Percentiles rank a stretch among this genome's conserved stretches.
Conservation (phyloP, 2,797 vertebrate genomes). For the Decapterus maruadsi region DNA sequence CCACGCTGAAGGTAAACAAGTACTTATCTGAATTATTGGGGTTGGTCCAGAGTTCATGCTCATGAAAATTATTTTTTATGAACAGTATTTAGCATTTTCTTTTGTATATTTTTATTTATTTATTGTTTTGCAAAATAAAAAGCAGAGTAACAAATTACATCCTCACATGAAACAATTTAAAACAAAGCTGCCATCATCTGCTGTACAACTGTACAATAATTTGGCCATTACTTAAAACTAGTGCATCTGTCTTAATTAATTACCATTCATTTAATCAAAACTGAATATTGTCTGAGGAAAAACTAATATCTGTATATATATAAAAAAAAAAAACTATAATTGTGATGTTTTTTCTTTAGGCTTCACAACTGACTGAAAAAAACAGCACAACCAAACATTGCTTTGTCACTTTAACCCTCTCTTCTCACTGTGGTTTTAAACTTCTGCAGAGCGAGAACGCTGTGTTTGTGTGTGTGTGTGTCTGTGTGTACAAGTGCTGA, state of each 20-base stretch:
- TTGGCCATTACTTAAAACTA: neutral
- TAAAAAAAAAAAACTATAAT: neutral
- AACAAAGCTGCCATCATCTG: neutral
- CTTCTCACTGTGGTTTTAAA: conserved; percentile 41
- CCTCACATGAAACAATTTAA: neutral
- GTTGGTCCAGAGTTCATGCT: neutral
- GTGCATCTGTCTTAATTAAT: neutral
- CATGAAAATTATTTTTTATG: neutral
- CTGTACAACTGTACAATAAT: neutral
- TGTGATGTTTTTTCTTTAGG: conserved; percentile 14
- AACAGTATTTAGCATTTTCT: neutral
- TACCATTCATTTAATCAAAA: neutral
- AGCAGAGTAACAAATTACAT: neutral
- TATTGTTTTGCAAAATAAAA: neutral
- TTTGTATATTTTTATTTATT: neutral
- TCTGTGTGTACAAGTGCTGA: conserved; percentile 31
- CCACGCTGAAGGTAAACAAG: neutral
- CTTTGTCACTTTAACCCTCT: conserved; percentile 40
- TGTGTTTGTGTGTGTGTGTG: conserved; percentile 26
- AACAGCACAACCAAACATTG: conserved; percentile 7
- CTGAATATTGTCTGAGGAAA: neutral
- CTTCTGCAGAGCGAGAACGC: conserved; percentile 8
- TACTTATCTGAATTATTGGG: neutral
- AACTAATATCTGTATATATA: neutral
- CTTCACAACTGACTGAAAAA: conserved; percentile 4